Evolutionary conservation across 1,140 invertebrate genomes (phyloP).

Genomic region (Saccostrea echinata): DNA sequence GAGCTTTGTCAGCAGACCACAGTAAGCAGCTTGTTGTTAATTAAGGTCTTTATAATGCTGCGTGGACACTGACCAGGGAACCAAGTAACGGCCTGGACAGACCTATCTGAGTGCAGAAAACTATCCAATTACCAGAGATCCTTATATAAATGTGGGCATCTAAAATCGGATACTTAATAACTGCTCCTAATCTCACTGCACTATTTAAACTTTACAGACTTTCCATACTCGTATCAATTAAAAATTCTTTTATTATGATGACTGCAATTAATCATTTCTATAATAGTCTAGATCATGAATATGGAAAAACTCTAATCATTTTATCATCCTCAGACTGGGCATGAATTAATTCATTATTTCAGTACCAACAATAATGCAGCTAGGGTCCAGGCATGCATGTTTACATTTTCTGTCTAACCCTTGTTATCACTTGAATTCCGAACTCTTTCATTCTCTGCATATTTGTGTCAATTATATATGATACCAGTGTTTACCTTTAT

Average conservation of each 20-base stretch:
- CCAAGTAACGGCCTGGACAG: neutral
- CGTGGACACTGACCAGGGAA: neutral
- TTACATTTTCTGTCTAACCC: constrained; percentile 5
- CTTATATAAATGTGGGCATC: neutral
- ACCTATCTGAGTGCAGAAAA: neutral
- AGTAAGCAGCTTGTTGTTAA: constrained; percentile 17
- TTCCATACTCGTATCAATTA: neutral
- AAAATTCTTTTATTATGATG: neutral
- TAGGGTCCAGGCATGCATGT: neutral
- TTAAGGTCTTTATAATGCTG: neutral
- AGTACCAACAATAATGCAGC: neutral
- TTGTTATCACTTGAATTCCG: neutral
- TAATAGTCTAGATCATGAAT: neutral
- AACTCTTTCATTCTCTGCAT: constrained; percentile 21
- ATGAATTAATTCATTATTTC: neutral
- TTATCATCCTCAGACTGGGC: neutral
- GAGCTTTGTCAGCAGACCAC: neutral
- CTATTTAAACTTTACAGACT: neutral
- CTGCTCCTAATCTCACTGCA: neutral
- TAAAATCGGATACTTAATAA: neutral
- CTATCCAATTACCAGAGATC: neutral
- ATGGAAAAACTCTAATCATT: neutral
- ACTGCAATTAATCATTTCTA: neutral
- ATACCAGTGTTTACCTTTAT: neutral
- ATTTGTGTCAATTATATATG: neutral